phyloP scores from a whole-genome alignment of 35 echinoderm and acorn worm species.

The Lytechinus pictus region DNA sequence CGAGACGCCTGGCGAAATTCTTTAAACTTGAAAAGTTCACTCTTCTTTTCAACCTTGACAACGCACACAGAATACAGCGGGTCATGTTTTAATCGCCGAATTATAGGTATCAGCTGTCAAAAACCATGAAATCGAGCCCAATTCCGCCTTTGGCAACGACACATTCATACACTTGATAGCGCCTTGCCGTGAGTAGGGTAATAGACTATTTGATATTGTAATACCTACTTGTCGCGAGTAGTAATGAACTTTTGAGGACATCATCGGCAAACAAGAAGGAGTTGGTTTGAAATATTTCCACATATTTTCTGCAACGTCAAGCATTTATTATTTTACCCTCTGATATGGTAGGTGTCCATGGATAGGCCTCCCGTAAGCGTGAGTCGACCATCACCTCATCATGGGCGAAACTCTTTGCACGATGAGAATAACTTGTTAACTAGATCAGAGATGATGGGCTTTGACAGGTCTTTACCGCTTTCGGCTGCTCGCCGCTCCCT shows the following conservation, averaged over 20 bases:
- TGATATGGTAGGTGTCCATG: not conserved
- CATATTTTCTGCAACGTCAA: not conserved
- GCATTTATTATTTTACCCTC: not conserved
- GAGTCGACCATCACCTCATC: not conserved
- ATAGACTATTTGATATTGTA: no score
- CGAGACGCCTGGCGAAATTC: not conserved
- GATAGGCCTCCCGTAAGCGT: not conserved
- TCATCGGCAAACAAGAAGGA: not conserved
- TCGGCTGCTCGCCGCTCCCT: not conserved
- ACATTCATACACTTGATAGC: not conserved
- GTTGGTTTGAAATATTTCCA: not conserved
- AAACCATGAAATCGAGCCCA: not conserved
- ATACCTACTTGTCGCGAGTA: not conserved
- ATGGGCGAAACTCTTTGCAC: not conserved
- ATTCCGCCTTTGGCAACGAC: not conserved
- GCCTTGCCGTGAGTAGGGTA: not conserved
- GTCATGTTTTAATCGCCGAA: slow-evolving; percentile 10
- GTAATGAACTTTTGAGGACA: not conserved
- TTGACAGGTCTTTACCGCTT: slow-evolving; percentile 9
- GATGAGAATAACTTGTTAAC: slow-evolving; percentile 37
- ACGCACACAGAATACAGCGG: not conserved
- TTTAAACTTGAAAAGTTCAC: not conserved
- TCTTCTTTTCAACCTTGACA: slow-evolving; percentile 12
- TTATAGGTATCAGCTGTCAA: slow-evolving; percentile 19
- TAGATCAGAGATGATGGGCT: slow-evolving; percentile 22